A percentile compares a stretch with the other conserved stretches of the same genome.
Conservation (phyloP, 2,797 vertebrate species). For the Alosa sapidissima region DNA sequence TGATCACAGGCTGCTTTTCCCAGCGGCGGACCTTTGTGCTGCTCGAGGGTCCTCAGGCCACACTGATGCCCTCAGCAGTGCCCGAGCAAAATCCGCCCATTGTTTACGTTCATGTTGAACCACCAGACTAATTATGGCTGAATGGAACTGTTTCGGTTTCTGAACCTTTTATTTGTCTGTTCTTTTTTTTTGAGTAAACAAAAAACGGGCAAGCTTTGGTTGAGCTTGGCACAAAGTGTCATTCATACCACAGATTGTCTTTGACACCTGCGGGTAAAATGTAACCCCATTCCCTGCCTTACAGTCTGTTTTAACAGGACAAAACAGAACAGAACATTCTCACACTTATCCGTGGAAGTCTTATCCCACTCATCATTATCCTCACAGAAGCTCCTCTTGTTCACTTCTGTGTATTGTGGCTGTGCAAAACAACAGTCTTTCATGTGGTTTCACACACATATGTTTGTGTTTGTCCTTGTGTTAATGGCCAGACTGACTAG, state of each 20-base stretch:
- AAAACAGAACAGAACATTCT: neutral
- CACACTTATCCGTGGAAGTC: neutral
- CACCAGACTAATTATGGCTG: slow-evolving; percentile 19
- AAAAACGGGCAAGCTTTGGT: neutral
- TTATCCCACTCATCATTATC: neutral
- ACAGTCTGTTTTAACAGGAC: neutral
- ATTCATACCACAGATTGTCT: neutral
- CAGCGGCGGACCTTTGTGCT: slow-evolving; percentile 1
- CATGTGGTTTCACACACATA: neutral
- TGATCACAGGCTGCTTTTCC: slow-evolving; percentile 1
- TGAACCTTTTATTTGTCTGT: slow-evolving; percentile 11
- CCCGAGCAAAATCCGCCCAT: neutral
- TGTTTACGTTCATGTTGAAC: neutral
- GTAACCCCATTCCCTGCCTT: neutral
- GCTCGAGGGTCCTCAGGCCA: slow-evolving; percentile 16
- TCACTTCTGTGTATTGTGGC: neutral
- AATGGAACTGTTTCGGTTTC: neutral
- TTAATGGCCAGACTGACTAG: neutral
- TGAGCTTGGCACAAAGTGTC: neutral
- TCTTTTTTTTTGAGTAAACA: neutral
- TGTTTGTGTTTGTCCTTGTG: slow-evolving; percentile 10
- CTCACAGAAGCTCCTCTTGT: neutral
- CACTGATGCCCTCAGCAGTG: slow-evolving; percentile 16
- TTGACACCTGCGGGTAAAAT: neutral
- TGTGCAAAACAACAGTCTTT: neutral